Conservation (phyloP, 2,888 invertebrate species). For the Pyrrhia umbra region DNA sequence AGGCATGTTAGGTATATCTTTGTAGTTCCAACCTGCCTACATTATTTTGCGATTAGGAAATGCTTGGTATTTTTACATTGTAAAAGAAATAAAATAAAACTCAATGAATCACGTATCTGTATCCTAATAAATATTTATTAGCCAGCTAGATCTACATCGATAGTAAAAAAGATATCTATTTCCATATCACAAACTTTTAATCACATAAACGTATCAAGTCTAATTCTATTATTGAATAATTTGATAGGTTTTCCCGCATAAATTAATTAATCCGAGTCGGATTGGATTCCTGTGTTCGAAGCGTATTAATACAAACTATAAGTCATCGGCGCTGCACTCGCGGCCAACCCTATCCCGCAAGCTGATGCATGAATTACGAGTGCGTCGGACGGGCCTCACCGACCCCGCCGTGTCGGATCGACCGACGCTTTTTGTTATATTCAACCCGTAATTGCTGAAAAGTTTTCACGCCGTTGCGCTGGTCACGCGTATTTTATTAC, state of each 20-base stretch:
- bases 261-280: conserved; percentile 82
- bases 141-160: background rate
- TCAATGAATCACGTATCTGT: background rate
- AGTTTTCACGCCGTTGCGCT: conserved; percentile 88
- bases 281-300: conserved; percentile 83
- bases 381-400: conserved; percentile 72
- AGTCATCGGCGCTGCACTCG: conserved; percentile 83
- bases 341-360: conserved; percentile 85
- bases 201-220: conserved; percentile 29
- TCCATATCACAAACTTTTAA: conserved; percentile 1
- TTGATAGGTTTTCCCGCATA: conserved; percentile 66
- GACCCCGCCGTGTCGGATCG: conserved; percentile 75
- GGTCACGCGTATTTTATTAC: conserved; percentile 90
- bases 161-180: conserved; percentile 5
- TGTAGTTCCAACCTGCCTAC: conserved; percentile 26
- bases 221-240: conserved; percentile 62
- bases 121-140: conserved; percentile 7
- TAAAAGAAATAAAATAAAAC: background rate
- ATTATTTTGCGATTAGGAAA: background rate
- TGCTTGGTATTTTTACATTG: background rate
- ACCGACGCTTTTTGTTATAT: conserved; percentile 88
- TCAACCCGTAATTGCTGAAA: conserved; percentile 90
- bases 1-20: conserved; percentile 18
- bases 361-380: conserved; percentile 87
- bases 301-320: conserved; percentile 87